phyloP scores from a whole-genome alignment of 2,888 invertebrate species.

The Acronicta aceris region DNA sequence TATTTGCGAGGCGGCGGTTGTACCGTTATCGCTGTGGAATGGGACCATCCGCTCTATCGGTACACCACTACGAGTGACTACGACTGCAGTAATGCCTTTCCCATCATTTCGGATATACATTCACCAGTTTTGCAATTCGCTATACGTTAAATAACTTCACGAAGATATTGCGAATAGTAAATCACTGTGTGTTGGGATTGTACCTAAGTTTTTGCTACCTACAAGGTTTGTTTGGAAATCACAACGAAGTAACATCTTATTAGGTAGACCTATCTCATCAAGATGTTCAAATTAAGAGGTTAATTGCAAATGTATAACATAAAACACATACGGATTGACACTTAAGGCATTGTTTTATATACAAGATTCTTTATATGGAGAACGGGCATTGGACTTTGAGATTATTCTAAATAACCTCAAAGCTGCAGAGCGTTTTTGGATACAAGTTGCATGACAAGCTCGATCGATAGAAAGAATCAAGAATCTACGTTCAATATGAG shows the following conservation, averaged over 20 bases:
- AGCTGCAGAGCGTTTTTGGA: no score
- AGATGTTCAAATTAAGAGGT: no score
- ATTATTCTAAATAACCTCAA: no score
- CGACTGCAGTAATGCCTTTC: constrained; percentile 54
- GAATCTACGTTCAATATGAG: no score
- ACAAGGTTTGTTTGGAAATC: constrained; percentile 43
- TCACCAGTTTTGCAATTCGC: constrained; percentile 54
- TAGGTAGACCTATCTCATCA: neutral
- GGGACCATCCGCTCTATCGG: constrained; percentile 83
- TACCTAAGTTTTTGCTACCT: constrained; percentile 30
- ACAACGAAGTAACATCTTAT: constrained; percentile 11
- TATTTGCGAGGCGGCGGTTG: constrained; percentile 70
- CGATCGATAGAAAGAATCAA: no score
- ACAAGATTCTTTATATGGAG: no score
- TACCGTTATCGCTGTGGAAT: constrained; percentile 83
- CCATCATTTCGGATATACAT: constrained; percentile 64
- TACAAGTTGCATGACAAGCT: no score
- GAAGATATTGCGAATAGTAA: constrained; percentile 36
- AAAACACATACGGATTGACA: no score
- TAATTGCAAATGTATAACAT: no score
- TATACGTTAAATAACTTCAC: constrained; percentile 43
- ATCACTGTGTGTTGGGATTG: constrained; percentile 21
- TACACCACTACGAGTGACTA: constrained; percentile 60
- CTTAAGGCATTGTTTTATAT: no score
- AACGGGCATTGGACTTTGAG: no score